Evolutionary conservation across 2,888 invertebrate species (phyloP), one percentile per base, ranked within the genome.

Genomic region (Drosophila fungiperda): DNA sequence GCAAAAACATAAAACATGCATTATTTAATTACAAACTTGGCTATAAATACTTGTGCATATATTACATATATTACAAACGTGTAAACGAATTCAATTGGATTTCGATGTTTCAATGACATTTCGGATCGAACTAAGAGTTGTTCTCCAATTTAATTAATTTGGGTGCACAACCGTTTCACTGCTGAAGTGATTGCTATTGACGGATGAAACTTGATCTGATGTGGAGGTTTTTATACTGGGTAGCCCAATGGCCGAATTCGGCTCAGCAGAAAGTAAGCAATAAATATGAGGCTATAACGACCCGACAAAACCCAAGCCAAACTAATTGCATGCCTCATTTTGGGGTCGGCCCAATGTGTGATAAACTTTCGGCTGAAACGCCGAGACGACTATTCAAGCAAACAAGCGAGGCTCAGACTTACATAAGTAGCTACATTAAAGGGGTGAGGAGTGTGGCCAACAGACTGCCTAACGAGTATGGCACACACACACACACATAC

Each of bases 391-490:
- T 42, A 26, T 32, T 38, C 20, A 62, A n/a, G 45, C 55, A 48
- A 23, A 57, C 33, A 26, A 33, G 36, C 33, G 20, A 49, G 59
- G 36, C 11, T 49, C 15, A 33, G 63, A 40, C 50, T 54, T 40
- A 65, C 33, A 53, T 54, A 67, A 65, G 53, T 48, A 23, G 33
- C n/a, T 9, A 20, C 32, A 23, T 3, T 15, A 42, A 40, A 17
- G 26, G 6, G 38, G 38, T n/a, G 2, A 15, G 12, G 12, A 29
- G 40, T 42, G 33, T 20, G 49, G 49, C 38, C 53, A 62, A 68
- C 78, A 78, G 75, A 78, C 68, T 78, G 72, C 49, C 60, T 74
- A 78, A 74, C 78, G 77, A 78, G 70, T 70, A 50, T 50, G 58
- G 33, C 20, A 63, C 33, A 60, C 35, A 49, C 58, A 59, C 35